Conservation (phyloP, 2,113 vertebrate species). For the Mobula hypostoma region DNA sequence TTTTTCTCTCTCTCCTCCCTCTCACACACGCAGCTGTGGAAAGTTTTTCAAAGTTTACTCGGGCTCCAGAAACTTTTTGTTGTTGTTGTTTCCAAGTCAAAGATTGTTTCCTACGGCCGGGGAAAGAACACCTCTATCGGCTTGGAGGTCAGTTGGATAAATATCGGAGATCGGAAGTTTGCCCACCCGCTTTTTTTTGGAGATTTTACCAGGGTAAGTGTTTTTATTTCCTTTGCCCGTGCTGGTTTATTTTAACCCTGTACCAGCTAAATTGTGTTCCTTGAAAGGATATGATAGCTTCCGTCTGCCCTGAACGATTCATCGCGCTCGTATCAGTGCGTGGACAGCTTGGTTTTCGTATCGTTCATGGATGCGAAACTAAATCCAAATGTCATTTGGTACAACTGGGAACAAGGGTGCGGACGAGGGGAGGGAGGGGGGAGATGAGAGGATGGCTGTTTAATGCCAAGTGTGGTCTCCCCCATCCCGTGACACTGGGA, state of each 20-base stretch:
- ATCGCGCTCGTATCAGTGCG: neutral
- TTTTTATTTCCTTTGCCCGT: neutral
- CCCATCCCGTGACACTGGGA: neutral
- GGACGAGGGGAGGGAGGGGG: too few species aligned
- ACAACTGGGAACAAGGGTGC: neutral
- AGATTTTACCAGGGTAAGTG: slow-evolving; percentile 3
- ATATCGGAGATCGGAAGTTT: neutral
- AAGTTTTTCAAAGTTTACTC: neutral
- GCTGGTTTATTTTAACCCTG: neutral
- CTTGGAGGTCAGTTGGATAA: neutral
- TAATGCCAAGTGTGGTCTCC: neutral
- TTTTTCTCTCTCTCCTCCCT: neutral
- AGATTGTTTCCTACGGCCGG: neutral
- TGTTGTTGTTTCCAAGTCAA: neutral
- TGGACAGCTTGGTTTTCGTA: neutral
- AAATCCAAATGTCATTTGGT: neutral
- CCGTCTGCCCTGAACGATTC: neutral
- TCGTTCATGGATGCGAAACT: neutral
- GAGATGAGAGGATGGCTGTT: neutral
- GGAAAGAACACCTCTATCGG: neutral
- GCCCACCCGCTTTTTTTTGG: neutral
- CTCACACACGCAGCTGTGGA: neutral
- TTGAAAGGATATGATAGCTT: too few species aligned
- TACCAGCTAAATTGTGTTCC: neutral
- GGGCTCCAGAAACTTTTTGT: neutral